Percentiles rank a stretch among this genome's conserved stretches.
Evolutionary conservation across 2,113 vertebrate genomes (phyloP).

Genomic region (Melospiza georgiana): DNA sequence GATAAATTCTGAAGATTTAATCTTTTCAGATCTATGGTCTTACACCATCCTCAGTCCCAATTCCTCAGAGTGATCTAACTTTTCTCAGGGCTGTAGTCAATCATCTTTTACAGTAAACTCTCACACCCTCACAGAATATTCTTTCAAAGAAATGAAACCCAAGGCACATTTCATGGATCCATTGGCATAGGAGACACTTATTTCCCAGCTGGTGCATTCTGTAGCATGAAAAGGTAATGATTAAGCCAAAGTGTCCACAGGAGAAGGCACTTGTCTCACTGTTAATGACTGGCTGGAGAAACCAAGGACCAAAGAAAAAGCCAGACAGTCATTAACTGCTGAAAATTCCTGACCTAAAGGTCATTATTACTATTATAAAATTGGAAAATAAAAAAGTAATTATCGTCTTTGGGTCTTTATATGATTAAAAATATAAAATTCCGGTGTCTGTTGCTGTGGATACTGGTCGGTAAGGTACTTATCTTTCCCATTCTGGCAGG

Average conservation of each 20-base stretch:
- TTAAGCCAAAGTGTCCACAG: constrained; percentile 17
- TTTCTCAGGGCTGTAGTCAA: neutral
- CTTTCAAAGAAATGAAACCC: constrained; percentile 43
- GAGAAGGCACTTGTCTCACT: constrained; percentile 25
- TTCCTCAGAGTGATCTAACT: constrained; percentile 19
- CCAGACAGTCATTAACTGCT: constrained; percentile 67
- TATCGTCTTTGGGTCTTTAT: constrained; percentile 51
- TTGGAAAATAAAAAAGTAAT: constrained; percentile 73
- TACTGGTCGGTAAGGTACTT: constrained; percentile 56
- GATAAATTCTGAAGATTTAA: constrained; percentile 52
- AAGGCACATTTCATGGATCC: constrained; percentile 1
- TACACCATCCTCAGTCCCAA: neutral
- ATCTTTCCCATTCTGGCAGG: constrained; percentile 16
- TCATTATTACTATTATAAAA: constrained; percentile 66
- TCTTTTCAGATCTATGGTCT: constrained; percentile 25
- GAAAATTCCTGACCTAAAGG: constrained; percentile 69
- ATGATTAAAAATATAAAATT: constrained; percentile 70
- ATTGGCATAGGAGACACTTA: constrained; percentile 1
- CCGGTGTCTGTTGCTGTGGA: constrained; percentile 66
- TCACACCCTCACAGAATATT: neutral
- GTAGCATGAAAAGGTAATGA: constrained; percentile 4
- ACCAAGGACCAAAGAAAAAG: constrained; percentile 9
- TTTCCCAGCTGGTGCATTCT: constrained; percentile 56
- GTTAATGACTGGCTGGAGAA: constrained; percentile 55
- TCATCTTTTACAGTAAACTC: constrained; percentile 32